These are phyloP conservation scores for Apeira syringaria DNA, from an alignment of 2,888 invertebrate genomes.

Conservation along the genomic window DNA sequence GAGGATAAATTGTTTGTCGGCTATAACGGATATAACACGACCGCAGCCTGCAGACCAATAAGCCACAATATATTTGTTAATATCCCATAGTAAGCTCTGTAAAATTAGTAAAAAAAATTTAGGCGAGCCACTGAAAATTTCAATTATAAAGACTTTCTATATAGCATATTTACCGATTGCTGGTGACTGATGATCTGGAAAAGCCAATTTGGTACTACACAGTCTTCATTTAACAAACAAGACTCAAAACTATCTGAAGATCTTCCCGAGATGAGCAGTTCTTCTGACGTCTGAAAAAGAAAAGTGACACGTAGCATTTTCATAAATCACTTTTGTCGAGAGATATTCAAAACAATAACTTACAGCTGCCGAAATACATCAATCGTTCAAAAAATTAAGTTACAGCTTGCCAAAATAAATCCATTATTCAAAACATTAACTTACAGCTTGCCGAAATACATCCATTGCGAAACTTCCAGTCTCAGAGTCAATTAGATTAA, in stretches of 20 bases:
- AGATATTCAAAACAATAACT: constrained; percentile 26
- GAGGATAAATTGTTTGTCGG: too few relatives aligned
- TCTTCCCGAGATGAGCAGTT: constrained; percentile 62
- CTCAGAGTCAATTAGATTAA: constrained; percentile 64
- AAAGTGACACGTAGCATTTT: too few relatives aligned
- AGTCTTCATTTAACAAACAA: constrained; percentile 61
- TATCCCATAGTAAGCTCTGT: too few relatives aligned
- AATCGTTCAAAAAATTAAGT: constrained; percentile 32
- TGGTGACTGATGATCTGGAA: constrained; percentile 66
- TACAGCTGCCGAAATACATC: constrained; percentile 57
- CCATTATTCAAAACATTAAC: constrained; percentile 28
- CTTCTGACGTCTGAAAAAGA: constrained; percentile 69
- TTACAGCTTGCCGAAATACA: constrained; percentile 57
- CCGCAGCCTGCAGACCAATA: too few relatives aligned
- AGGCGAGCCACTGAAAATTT: too few relatives aligned
- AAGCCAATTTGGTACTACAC: constrained; percentile 68
- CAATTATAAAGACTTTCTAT: too few relatives aligned
- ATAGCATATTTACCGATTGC: constrained; percentile 55
- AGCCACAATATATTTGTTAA: too few relatives aligned
- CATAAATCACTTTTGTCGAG: constrained; percentile 4
- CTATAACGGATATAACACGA: too few relatives aligned
- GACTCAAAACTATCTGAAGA: constrained; percentile 66
- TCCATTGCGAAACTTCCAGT: constrained; percentile 55
- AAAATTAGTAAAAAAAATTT: too few relatives aligned
- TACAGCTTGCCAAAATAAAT: constrained; percentile 56